Evolutionary conservation across 2,113 vertebrate species (phyloP).

Genomic region (Pseudopodoces humilis): DNA sequence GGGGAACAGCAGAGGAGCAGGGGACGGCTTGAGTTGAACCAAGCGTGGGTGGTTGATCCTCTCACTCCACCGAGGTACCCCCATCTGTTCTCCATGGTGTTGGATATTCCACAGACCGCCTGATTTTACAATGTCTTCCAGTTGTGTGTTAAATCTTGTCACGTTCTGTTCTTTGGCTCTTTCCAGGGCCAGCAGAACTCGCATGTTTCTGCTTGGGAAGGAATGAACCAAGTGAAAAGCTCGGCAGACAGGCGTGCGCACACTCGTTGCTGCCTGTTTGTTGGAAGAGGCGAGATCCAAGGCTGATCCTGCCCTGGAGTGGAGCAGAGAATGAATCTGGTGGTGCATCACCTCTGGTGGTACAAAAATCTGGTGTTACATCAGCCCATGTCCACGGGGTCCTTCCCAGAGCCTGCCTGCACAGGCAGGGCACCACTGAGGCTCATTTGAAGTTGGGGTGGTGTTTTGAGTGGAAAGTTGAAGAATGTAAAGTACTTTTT

Average conservation of each 20-base stretch:
- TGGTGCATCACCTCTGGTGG: background rate
- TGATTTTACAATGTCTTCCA: background rate
- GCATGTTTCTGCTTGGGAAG: background rate
- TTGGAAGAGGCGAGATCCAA: background rate
- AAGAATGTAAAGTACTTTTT: background rate
- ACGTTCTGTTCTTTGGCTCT: background rate
- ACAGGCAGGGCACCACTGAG: background rate
- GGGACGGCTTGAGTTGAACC: background rate
- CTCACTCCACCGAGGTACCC: rapidly evolving
- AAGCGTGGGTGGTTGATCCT: background rate
- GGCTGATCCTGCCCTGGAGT: background rate
- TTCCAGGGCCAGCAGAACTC: background rate
- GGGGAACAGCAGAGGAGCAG: background rate
- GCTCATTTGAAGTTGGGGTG: background rate
- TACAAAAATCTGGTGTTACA: background rate
- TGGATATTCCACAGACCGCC: background rate
- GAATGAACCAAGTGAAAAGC: background rate
- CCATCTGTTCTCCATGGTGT: rapidly evolving
- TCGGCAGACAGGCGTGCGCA: rapidly evolving
- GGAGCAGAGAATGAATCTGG: background rate
- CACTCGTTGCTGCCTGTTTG: background rate
- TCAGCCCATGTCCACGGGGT: background rate
- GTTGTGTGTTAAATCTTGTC: background rate
- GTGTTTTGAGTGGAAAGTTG: background rate
- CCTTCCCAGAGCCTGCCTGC: background rate